phyloP scores from a whole-genome alignment of 2,888 invertebrate species.

The Autographa gamma region DNA sequence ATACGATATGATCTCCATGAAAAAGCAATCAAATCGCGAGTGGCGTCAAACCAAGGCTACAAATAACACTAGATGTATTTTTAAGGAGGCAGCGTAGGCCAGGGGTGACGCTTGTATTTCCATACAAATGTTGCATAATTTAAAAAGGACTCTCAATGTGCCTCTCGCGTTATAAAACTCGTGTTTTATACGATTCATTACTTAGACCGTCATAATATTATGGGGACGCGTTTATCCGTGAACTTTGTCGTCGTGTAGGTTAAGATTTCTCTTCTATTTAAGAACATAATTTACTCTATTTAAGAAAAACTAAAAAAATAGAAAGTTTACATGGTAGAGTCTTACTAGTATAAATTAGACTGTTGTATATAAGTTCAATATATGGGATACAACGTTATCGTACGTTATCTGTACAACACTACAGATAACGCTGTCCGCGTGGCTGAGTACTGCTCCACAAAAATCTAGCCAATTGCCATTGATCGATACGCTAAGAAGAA shows the following conservation, averaged over 20 bases:
- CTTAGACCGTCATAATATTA: slow-evolving; percentile 46
- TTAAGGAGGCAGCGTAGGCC: slow-evolving; percentile 75
- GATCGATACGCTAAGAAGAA: too few species aligned
- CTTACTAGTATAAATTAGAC: too few species aligned
- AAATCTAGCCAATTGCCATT: too few species aligned
- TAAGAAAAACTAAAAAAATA: too few species aligned
- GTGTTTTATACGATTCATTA: slow-evolving; percentile 76
- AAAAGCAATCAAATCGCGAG: slow-evolving; percentile 85
- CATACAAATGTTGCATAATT: slow-evolving; percentile 89
- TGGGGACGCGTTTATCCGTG: slow-evolving; percentile 28
- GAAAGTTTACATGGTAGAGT: too few species aligned
- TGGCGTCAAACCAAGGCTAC: slow-evolving; percentile 81
- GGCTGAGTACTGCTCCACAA: too few species aligned
- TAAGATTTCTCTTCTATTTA: background rate
- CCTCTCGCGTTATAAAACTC: slow-evolving; percentile 75
- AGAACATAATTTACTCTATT: background rate
- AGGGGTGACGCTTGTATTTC: slow-evolving; percentile 81
- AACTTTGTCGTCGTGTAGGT: slow-evolving; percentile 4
- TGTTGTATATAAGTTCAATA: too few species aligned
- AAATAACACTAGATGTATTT: slow-evolving; percentile 83
- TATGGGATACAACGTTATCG: too few species aligned
- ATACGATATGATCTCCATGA: slow-evolving; percentile 81
- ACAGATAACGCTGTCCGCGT: too few species aligned
- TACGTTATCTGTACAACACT: too few species aligned
- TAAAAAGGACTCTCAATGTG: slow-evolving; percentile 76